Percentiles rank a stretch among this genome's conserved stretches.
These are phyloP conservation scores for Macaca nemestrina DNA, from an alignment of 2,113 vertebrate species.

Conservation along the genomic window DNA sequence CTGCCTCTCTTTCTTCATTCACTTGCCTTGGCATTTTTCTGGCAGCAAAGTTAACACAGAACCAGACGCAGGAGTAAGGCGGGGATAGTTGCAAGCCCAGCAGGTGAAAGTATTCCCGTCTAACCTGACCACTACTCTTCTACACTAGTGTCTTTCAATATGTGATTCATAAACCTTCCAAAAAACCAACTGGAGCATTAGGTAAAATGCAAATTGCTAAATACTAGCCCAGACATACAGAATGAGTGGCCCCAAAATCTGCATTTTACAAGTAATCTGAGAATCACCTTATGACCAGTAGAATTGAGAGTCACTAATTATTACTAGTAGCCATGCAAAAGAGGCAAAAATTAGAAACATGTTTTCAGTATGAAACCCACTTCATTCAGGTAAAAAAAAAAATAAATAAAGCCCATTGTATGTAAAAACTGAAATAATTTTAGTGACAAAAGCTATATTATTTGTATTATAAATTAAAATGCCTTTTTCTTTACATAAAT, in stretches of 20 bases:
- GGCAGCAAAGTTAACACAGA: not conserved
- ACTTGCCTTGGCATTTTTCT: not conserved
- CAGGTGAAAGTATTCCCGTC: not conserved
- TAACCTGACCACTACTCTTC: accelerated
- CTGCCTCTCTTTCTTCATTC: not conserved
- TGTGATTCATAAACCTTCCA: not conserved
- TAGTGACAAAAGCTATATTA: not conserved
- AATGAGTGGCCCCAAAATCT: not conserved
- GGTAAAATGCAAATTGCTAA: not conserved
- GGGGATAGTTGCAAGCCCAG: not conserved
- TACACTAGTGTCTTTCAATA: accelerated
- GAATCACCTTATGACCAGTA: not conserved
- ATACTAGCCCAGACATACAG: not conserved
- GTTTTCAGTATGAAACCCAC: not conserved
- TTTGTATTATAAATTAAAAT: not conserved
- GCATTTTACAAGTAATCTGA: not conserved
- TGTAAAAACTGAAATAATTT: not conserved
- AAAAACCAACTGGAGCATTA: not conserved
- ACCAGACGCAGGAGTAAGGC: not conserved
- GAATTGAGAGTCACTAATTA: not conserved
- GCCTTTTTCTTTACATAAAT: not conserved
- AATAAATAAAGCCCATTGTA: not conserved
- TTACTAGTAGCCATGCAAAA: not conserved
- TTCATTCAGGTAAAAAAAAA: not conserved
- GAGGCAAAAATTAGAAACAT: not conserved